Evolutionary conservation across 2,113 vertebrate genomes (phyloP).

Genomic region (Syngnathus floridae): DNA sequence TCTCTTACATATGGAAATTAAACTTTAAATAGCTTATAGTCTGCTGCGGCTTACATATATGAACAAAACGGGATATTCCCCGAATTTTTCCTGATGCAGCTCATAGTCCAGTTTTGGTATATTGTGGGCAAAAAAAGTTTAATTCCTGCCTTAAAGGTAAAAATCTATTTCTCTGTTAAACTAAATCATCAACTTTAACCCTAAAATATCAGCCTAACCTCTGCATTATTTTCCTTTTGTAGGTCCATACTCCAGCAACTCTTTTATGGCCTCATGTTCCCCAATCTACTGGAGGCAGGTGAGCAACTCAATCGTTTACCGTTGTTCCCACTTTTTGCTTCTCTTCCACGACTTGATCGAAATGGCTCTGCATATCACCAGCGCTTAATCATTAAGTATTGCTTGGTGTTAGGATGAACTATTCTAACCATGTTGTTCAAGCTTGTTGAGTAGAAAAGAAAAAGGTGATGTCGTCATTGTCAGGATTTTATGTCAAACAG

Average conservation of each 20-base stretch:
- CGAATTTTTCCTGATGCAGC: too few species aligned
- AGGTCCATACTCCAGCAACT: slow-evolving; percentile 95
- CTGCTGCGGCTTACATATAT: too few species aligned
- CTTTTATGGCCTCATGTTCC: slow-evolving; percentile 82
- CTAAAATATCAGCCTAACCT: too few species aligned
- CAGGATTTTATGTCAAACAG: background rate
- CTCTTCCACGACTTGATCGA: background rate
- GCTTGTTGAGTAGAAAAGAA: background rate
- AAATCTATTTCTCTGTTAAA: background rate
- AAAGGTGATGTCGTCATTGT: background rate
- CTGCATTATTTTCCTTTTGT: slow-evolving; percentile 5
- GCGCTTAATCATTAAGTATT: background rate
- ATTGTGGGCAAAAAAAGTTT: too few species aligned
- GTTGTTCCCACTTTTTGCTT: background rate
- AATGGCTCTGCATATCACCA: background rate
- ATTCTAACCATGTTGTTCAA: background rate
- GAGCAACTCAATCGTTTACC: slow-evolving; percentile 43
- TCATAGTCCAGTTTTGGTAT: too few species aligned
- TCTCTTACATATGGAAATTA: too few species aligned
- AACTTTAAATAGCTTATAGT: too few species aligned
- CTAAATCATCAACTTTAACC: background rate
- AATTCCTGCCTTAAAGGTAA: background rate
- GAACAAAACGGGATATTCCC: too few species aligned
- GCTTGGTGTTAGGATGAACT: background rate
- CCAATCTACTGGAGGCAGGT: slow-evolving; percentile 85